Percentiles rank a stretch among this genome's conserved stretches.
Evolutionary conservation across 2,113 vertebrate species (phyloP).

Genomic region (Nyctereutes procyonoides): DNA sequence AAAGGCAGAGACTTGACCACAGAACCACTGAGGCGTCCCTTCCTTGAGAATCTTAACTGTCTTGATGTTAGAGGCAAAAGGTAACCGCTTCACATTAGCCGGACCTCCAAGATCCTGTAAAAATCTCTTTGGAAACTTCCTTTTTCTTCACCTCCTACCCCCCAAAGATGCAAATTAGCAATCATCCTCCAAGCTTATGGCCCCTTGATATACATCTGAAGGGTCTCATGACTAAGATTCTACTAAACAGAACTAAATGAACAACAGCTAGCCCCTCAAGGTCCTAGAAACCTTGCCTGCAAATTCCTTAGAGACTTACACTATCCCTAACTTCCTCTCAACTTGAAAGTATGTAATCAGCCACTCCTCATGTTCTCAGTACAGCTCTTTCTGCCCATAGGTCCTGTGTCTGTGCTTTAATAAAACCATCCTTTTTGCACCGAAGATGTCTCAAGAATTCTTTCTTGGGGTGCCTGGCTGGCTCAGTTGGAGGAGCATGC

Average conservation of each 20-base stretch:
- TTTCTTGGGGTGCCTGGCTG: not conserved
- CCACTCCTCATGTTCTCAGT: not conserved
- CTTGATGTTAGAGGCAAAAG: not conserved
- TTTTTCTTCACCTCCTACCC: not conserved
- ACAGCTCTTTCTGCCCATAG: not conserved
- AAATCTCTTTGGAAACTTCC: not conserved
- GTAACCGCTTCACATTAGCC: not conserved
- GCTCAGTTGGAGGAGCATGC: too few relatives aligned
- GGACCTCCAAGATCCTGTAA: not conserved
- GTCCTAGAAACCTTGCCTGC: not conserved
- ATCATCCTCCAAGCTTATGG: not conserved
- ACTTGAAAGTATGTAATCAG: not conserved
- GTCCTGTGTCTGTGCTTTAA: not conserved
- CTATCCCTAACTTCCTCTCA: not conserved
- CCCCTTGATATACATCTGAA: not conserved
- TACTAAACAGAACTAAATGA: not conserved
- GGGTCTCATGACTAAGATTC: not conserved
- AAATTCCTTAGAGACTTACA: not conserved
- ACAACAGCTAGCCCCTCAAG: not conserved
- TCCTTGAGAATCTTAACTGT: not conserved
- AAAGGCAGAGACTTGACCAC: too few relatives aligned
- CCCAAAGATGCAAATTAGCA: not conserved
- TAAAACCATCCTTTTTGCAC: not conserved
- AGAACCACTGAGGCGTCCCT: too few relatives aligned
- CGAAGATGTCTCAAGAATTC: not conserved